Evolutionary conservation across 1,140 invertebrate genomes (phyloP), one percentile per base, ranked within the genome.

Genomic region (Lasaia peninsularis): DNA sequence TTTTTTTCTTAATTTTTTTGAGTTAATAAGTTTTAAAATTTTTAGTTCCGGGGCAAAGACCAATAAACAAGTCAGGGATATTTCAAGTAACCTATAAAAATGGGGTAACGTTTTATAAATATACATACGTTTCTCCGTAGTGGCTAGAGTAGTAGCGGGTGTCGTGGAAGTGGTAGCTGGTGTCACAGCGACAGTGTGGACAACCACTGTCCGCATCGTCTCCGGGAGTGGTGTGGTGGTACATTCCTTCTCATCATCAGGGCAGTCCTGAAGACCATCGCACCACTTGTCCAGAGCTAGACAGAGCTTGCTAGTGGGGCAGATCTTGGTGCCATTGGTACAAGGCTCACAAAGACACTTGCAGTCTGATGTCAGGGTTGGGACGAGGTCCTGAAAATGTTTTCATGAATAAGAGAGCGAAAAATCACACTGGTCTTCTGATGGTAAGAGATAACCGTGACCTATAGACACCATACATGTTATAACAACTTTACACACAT

Each of bases 241-340:
- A 74, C 96, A 97, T 56, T 92, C 86, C 2, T 88, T 80, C 83
- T 98, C 96, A 84, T 98, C 96, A 82, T 96, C 95, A 2, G 93
- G 92, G 78, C 96, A 98, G 73, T 98, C 94, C 62, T 93, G 90
- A 0, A 96, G 83, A 0, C 95, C 95, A 77, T 98, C 93, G 82
- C 96, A 98, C 94, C 95, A 96, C 0, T 90, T 83, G 1, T 90
- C 85, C 56, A 92, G 88, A 1, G 93, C 89, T 6, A 98, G 92
- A 69, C 96, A 98, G 48, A 93, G 84, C 35, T 93, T 92, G 69
- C 92, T 95, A 0, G 94, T 94, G 0, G 93, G 93, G 71, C 96
- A 98, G 14, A 95, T 86, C 44, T 87, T 88, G 9, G 92, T 92
- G 12, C 91, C 91, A 9, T 71, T 63, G 6, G 91, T 90, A 69